Evolutionary conservation across 2,888 invertebrate genomes (phyloP), one percentile per base, ranked within the genome.

Genomic region (Iphiclides podalirius): DNA sequence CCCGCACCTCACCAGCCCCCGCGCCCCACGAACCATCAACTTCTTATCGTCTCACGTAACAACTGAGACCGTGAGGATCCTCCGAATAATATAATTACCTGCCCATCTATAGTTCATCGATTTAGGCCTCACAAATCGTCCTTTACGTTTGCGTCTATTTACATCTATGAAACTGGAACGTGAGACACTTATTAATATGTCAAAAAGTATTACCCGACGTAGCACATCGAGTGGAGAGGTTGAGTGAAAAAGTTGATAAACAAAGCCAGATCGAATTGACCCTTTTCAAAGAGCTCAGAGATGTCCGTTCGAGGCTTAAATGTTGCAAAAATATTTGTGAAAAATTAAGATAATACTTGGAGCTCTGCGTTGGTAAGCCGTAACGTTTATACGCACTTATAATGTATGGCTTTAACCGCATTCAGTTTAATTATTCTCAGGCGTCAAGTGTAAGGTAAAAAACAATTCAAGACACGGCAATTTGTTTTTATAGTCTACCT

Each of bases 231-330:
- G 28, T 35, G 42, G 49, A 52, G 41, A 53, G 17, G 67, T 61
- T 67, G 68, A 72, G 72, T 70, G 79, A 84, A 84, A 84, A 84
- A 81, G 75, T 77, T 84, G 85, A 84, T 79, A 76, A 68, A 63
- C 70, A 78, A 79, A 84, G 75, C 81, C 73, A 79, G 79, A 79
- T 77, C 78, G 82, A 79, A 76, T 83, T 79, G 82, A 86, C 86
- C 86, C 85, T 86, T 76, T 79, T 85, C 85, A 84, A 78, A 80
- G 69, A 76, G 81, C 77, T 82, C 81, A 80, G 75, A 76, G 75
- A 79, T 72, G 75, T 44, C 41, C 58, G 70, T 75, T 75, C 73
- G 57, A 73, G 74, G 81, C 82, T 83, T 83, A 80, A 80, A 81
- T 78, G 73, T 76, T 75, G 72, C 66, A 81, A 75, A 80, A 81